These are phyloP conservation scores for Zosterops borbonicus DNA, from an alignment of 2,113 vertebrate species.

Conservation along the genomic window DNA sequence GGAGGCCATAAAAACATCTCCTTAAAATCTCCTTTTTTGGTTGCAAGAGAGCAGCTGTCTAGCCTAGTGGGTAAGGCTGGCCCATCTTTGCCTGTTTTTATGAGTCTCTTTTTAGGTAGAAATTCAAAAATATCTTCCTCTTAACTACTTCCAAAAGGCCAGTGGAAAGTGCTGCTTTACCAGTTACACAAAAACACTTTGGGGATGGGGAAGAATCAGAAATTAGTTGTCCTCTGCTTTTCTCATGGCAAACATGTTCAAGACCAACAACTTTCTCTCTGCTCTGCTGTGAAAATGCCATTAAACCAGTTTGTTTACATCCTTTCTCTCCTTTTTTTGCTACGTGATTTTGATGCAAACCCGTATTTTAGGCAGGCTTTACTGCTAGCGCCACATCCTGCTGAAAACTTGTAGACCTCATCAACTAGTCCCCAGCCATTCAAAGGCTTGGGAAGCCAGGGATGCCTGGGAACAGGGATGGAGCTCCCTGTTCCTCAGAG, in stretches of 20 bases:
- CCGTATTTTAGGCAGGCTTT: background rate
- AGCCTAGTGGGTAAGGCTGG: background rate
- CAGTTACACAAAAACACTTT: background rate
- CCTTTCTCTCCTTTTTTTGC: background rate
- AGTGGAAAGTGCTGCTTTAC: background rate
- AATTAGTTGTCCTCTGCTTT: background rate
- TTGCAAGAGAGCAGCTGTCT: background rate
- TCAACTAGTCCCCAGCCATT: background rate
- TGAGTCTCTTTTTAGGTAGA: conserved; percentile 11
- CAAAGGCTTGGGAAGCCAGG: accelerated
- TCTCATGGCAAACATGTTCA: background rate
- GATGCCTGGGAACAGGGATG: background rate
- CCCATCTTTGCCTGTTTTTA: background rate
- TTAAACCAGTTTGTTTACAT: background rate
- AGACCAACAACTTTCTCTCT: background rate
- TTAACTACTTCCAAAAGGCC: conserved; percentile 11
- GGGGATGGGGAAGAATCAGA: background rate
- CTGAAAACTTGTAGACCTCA: background rate
- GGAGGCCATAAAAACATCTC: background rate
- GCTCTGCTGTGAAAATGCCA: background rate
- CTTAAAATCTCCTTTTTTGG: background rate
- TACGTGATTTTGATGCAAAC: background rate
- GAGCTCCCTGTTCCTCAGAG: background rate
- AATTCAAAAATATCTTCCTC: conserved; percentile 14
- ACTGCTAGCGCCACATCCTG: background rate